Conservation (phyloP, 2,797 vertebrate species). For the Sebastes oblongus region DNA sequence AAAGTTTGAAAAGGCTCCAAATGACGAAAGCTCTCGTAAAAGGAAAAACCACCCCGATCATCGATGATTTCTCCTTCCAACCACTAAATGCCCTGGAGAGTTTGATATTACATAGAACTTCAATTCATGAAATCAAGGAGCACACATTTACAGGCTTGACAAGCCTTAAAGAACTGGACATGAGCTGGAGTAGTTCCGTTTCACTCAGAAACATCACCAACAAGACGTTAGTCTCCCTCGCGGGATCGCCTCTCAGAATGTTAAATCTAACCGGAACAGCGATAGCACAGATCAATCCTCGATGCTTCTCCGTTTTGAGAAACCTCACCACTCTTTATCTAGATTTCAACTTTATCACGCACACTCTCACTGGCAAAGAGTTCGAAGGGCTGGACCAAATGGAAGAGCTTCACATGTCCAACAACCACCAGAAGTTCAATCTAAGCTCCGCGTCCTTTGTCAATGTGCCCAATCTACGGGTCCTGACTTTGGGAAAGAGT, state of each 20-base stretch:
- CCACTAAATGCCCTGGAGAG: constrained; percentile 82
- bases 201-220: constrained; percentile 82
- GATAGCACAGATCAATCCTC: constrained; percentile 77
- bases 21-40: constrained; percentile 81
- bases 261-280: constrained; percentile 88
- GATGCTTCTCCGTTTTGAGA: constrained; percentile 83
- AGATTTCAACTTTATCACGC: constrained; percentile 88
- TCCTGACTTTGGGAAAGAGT: constrained; percentile 85
- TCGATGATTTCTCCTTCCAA: constrained; percentile 88
- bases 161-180: constrained; percentile 83
- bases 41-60: constrained; percentile 59
- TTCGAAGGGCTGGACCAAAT: constrained; percentile 86
- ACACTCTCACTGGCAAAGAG: constrained; percentile 88
- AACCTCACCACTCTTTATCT: constrained; percentile 87
- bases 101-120: constrained; percentile 84
- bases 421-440: constrained; percentile 82
- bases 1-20: constrained; percentile 82
- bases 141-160: constrained; percentile 87
- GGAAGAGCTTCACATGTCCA: constrained; percentile 85
- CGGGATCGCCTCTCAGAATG: constrained; percentile 81
- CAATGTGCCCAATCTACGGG: constrained; percentile 81
- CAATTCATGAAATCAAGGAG: constrained; percentile 73
- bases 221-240: constrained; percentile 87
- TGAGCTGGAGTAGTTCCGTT: constrained; percentile 79
- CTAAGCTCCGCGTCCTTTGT: constrained; percentile 85